These are phyloP conservation scores for Anolis apletophallus DNA, from an alignment of 2,797 vertebrate species.

Conservation along the genomic window DNA sequence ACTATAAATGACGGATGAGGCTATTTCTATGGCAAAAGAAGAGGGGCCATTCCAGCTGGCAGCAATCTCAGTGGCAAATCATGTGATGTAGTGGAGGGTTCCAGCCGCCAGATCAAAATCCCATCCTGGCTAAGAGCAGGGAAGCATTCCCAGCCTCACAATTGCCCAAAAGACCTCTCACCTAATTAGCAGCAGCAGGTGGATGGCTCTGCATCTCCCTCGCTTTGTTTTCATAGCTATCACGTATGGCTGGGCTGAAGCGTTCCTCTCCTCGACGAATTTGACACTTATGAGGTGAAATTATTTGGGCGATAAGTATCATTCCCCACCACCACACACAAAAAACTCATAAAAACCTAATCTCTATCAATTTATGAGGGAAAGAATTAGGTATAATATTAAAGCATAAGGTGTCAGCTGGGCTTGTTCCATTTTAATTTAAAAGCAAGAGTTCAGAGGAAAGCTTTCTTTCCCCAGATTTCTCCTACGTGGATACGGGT, in stretches of 20 bases:
- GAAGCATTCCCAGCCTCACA: constrained; percentile 44
- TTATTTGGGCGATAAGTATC: constrained; percentile 68
- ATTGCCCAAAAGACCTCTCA: constrained; percentile 44
- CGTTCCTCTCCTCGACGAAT: constrained; percentile 61
- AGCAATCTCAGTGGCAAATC: neutral
- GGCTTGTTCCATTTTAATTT: constrained; percentile 69
- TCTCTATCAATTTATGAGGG: constrained; percentile 72
- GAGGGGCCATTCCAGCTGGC: constrained; percentile 37
- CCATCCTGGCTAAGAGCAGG: rapidly evolving
- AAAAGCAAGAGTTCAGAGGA: constrained; percentile 51
- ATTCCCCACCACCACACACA: constrained; percentile 58
- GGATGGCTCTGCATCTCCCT: constrained; percentile 58
- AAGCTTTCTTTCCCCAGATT: constrained; percentile 43
- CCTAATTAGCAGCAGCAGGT: constrained; percentile 72
- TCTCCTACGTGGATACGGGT: neutral
- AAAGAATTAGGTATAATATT: constrained; percentile 65
- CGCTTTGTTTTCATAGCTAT: constrained; percentile 63
- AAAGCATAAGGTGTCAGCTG: constrained; percentile 57
- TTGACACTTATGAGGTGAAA: constrained; percentile 61
- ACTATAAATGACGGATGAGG: constrained; percentile 22
- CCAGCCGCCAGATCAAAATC: constrained; percentile 24
- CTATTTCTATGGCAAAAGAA: constrained; percentile 11
- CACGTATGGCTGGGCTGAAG: constrained; percentile 62
- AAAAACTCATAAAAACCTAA: constrained; percentile 73
- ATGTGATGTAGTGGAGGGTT: constrained; percentile 35